Evolutionary conservation across 2,888 invertebrate species (phyloP).

Genomic region (Diplazon laetatorius): DNA sequence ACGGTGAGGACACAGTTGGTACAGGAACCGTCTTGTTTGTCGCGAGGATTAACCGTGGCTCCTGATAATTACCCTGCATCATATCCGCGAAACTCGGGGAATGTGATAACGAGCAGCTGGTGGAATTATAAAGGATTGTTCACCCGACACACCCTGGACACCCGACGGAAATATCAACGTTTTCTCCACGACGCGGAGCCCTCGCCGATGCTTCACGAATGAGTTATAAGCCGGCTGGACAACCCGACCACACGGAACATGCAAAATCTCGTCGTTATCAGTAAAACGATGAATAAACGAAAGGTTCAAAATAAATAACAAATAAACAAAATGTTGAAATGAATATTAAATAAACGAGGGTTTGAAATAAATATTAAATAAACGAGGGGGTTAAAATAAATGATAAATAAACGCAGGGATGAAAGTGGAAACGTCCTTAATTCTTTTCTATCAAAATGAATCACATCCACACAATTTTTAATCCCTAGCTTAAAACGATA

Average conservation of each 20-base stretch:
- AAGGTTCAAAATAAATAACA: no score
- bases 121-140: slow-evolving; percentile 10
- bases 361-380: no score
- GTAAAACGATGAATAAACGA: no score
- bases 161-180: background rate
- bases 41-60: slow-evolving; percentile 9
- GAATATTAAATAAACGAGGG: no score
- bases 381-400: no score
- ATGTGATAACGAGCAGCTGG: slow-evolving; percentile 10
- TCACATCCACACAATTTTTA: no score
- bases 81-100: slow-evolving; percentile 16
- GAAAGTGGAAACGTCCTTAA: no score
- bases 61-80: slow-evolving; percentile 27
- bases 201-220: background rate
- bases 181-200: background rate
- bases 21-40: slow-evolving; percentile 36
- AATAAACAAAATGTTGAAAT: no score
- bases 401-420: no score
- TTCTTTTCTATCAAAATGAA: no score
- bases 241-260: background rate
- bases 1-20: slow-evolving; percentile 43
- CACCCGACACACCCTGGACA: background rate
- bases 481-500: no score
- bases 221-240: background rate
- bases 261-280: background rate